A percentile compares a stretch with the other conserved stretches of the same genome.
phyloP scores from a whole-genome alignment of 2,113 vertebrate genomes.

The western clawed frog (Xenopus tropicalis) region DNA sequence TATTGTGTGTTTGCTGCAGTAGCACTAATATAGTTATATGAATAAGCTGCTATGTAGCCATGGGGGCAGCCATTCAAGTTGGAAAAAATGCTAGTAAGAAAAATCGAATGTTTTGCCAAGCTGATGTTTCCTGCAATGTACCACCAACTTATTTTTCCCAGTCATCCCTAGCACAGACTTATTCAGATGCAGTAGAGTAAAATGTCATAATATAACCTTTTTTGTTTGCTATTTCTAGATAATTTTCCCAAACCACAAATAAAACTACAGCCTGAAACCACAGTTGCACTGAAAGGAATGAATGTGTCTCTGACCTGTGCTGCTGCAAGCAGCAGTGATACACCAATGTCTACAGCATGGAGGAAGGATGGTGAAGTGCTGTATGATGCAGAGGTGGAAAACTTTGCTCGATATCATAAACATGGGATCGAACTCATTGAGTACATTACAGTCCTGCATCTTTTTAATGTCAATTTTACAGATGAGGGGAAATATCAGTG shows the following conservation, averaged over 20 bases:
- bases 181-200: too few species aligned
- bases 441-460: slow-evolving; percentile 67
- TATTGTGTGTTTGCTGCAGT: too few species aligned
- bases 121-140: too few species aligned
- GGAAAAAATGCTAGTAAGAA: too few species aligned
- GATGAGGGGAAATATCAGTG: slow-evolving; percentile 78
- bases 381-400: slow-evolving; percentile 66
- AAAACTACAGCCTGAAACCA: slow-evolving; percentile 66
- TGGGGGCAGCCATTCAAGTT: too few species aligned
- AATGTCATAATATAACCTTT: too few species aligned
- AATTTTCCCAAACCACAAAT: slow-evolving; percentile 75
- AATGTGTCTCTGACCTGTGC: slow-evolving; percentile 67
- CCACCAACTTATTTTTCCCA: too few species aligned
- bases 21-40: too few species aligned
- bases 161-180: too few species aligned
- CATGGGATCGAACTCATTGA: slow-evolving; percentile 63
- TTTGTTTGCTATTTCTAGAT: slow-evolving; percentile 52
- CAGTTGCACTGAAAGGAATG: slow-evolving; percentile 61
- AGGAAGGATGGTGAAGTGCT: slow-evolving; percentile 71
- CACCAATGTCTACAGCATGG: slow-evolving; percentile 69
- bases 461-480: slow-evolving; percentile 75
- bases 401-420: slow-evolving; percentile 67
- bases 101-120: too few species aligned
- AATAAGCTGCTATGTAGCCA: too few species aligned
- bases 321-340: slow-evolving; percentile 74